phyloP scores from a whole-genome alignment of 2,797 vertebrate species.

The Hydrocynus forskahlii region DNA sequence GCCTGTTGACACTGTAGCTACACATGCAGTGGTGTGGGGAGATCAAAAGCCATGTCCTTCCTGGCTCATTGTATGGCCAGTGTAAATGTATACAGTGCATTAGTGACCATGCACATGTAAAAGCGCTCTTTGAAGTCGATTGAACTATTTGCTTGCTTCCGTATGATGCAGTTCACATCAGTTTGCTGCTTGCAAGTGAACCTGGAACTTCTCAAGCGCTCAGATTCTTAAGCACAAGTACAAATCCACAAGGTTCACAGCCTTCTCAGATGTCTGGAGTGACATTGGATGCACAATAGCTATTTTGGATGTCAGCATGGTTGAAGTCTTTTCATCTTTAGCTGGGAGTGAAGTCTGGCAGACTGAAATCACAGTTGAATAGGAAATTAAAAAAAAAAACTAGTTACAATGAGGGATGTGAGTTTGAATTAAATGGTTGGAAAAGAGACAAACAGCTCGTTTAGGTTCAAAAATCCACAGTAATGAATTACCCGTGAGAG shows the following conservation, averaged over 20 bases:
- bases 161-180: neutral
- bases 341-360: conserved; percentile 50
- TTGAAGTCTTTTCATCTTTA: conserved; percentile 64
- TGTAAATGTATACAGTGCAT: conserved; percentile 4
- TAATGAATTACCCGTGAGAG: neutral
- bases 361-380: conserved; percentile 37
- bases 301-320: conserved; percentile 55
- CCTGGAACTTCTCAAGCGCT: neutral
- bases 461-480: neutral
- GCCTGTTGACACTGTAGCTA: conserved; percentile 43
- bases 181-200: neutral
- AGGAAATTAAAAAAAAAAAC: conserved; percentile 53
- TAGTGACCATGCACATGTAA: conserved; percentile 1
- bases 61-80: conserved; percentile 32
- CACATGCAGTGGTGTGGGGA: conserved; percentile 35
- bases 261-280: conserved; percentile 65
- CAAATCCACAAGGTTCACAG: conserved; percentile 63
- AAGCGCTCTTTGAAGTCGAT: conserved; percentile 11
- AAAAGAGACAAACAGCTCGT: conserved; percentile 52
- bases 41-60: conserved; percentile 40
- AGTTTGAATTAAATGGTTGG: conserved; percentile 48
- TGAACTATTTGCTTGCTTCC: conserved; percentile 29
- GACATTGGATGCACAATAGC: conserved; percentile 59
- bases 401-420: conserved; percentile 46
- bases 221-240: neutral